phyloP scores from a whole-genome alignment of 1,140 invertebrate genomes.

The Drosophila arawakana region DNA sequence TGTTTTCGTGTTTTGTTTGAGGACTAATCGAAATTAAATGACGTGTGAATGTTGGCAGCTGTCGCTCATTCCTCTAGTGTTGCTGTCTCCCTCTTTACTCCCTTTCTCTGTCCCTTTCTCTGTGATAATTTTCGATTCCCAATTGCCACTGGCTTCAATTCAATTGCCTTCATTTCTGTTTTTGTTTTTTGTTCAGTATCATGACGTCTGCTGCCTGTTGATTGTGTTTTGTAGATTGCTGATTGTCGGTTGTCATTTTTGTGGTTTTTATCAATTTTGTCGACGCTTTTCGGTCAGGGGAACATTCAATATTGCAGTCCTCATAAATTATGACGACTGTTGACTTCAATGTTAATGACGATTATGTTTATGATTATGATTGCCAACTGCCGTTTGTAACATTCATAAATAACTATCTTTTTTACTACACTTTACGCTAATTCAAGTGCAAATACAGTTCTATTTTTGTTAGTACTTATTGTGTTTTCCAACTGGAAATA shows the following conservation, averaged over 20 bases:
- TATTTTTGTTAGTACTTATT: too few relatives aligned
- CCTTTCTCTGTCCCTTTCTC: constrained; percentile 4
- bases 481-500: background rate
- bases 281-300: constrained; percentile 50
- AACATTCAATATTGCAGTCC: constrained; percentile 30
- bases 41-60: constrained; percentile 80
- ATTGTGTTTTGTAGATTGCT: constrained; percentile 21
- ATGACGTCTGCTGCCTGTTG: constrained; percentile 39
- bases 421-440: constrained; percentile 17
- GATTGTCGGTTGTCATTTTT: constrained; percentile 46
- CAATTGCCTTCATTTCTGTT: constrained; percentile 40
- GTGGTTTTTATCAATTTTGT: constrained; percentile 77
- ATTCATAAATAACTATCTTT: constrained; percentile 62
- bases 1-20: constrained; percentile 41
- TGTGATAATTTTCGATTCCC: constrained; percentile 31
- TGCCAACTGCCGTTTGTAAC: constrained; percentile 64
- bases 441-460: background rate
- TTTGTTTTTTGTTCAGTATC: background rate
- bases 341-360: constrained; percentile 8
- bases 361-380: constrained; percentile 54
- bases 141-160: constrained; percentile 64
- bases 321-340: constrained; percentile 77
- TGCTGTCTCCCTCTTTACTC: constrained; percentile 8
- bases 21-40: constrained; percentile 81
- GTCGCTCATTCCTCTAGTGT: constrained; percentile 65